These are phyloP conservation scores for Heteronetta atricapilla DNA, from an alignment of 2,113 vertebrate genomes.

Conservation along the genomic window DNA sequence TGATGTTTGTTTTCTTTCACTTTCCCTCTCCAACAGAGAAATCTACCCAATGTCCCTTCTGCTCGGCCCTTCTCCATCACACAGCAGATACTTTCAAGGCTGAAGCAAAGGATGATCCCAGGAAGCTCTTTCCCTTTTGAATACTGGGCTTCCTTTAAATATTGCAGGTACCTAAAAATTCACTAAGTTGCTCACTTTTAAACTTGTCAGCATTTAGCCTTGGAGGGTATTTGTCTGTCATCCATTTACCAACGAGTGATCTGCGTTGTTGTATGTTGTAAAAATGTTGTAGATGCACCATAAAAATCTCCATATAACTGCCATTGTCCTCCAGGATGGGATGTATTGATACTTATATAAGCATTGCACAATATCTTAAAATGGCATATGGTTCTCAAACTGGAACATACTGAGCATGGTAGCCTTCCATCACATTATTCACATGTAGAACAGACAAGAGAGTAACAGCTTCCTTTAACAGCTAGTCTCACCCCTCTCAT, in stretches of 20 bases:
- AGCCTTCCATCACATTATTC: not conserved
- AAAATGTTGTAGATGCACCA: constrained; percentile 12
- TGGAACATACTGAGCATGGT: not conserved
- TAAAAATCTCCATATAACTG: not conserved
- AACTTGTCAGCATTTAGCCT: not conserved
- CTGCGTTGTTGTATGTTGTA: not conserved
- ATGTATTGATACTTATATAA: not conserved
- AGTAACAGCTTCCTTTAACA: not conserved
- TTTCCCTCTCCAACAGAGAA: not conserved
- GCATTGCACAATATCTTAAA: not conserved
- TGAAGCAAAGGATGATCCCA: not conserved
- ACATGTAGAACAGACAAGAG: not conserved
- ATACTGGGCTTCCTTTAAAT: not conserved
- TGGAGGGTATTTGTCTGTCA: not conserved
- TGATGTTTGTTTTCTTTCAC: not conserved
- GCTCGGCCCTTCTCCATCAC: not conserved
- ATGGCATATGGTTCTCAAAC: not conserved
- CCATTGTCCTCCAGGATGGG: not conserved
- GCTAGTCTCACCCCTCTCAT: not conserved
- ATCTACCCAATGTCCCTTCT: not conserved
- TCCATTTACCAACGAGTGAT: not conserved
- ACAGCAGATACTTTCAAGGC: not conserved
- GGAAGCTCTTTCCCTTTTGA: not conserved
- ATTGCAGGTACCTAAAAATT: not conserved
- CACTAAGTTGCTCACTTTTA: constrained; percentile 13